phyloP scores from a whole-genome alignment of 2,113 vertebrate species.

The Monarcha castaneiventris region DNA sequence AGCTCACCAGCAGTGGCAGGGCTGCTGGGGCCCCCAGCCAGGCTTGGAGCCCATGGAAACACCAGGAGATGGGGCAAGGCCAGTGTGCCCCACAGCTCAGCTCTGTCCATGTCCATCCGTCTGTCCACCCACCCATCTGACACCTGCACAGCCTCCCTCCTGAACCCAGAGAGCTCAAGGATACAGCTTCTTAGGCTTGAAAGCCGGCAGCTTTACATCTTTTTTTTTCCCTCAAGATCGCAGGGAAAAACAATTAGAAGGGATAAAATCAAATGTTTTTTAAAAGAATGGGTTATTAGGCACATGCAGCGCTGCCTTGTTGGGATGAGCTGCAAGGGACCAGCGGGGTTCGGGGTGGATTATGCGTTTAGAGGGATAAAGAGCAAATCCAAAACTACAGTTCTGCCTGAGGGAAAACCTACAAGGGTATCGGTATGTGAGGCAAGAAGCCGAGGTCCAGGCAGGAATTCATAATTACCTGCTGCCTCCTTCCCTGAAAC shows the following conservation, averaged over 20 bases:
- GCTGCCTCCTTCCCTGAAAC: neutral
- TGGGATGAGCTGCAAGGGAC: neutral
- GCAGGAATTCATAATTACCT: neutral
- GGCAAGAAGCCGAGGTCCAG: neutral
- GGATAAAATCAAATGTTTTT: neutral
- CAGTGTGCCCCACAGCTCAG: rapidly evolving
- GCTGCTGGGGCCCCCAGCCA: neutral
- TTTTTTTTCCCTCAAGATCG: neutral
- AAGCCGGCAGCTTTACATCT: neutral
- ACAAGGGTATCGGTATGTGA: neutral
- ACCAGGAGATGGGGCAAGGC: neutral
- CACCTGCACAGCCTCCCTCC: neutral
- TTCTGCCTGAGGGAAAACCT: neutral
- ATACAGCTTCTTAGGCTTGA: neutral
- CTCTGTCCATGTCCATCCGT: neutral
- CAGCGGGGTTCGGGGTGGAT: neutral
- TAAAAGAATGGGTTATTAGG: neutral
- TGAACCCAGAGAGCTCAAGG: neutral
- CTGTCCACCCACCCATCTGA: neutral
- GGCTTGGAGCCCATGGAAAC: neutral
- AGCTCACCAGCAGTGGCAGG: too few species aligned
- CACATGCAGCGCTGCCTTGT: neutral
- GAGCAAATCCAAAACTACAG: neutral
- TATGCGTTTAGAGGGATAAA: constrained; percentile 34
- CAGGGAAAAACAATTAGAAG: constrained; percentile 4